Evolutionary conservation across 2,888 invertebrate species (phyloP).

Genomic region (Cataglyphis livida): DNA sequence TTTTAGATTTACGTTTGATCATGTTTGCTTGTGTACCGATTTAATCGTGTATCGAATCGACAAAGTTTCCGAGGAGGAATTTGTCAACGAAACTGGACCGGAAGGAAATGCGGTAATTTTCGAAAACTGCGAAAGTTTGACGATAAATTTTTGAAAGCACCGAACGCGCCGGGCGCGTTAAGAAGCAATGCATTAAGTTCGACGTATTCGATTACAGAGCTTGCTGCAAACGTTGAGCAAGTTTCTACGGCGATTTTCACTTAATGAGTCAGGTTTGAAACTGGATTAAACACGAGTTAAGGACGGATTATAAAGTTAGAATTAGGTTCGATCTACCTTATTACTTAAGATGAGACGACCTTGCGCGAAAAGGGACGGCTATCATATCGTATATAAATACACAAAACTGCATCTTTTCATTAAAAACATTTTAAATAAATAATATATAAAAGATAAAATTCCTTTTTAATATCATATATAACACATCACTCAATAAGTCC

Average conservation of each 20-base stretch:
- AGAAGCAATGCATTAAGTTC: conserved; percentile 52
- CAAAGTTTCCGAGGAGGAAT: conserved; percentile 22
- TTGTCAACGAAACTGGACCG: conserved; percentile 40
- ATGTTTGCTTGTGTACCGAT: conserved; percentile 20
- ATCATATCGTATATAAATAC: not conserved
- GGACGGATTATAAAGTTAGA: conserved; percentile 53
- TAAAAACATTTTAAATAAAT: not conserved
- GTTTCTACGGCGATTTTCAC: conserved; percentile 52
- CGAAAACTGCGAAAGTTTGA: conserved; percentile 29
- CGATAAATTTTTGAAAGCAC: conserved; percentile 43
- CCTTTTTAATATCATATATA: not conserved
- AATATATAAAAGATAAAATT: not conserved
- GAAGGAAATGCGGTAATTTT: conserved; percentile 29
- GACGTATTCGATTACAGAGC: conserved; percentile 45
- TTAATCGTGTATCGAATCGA: conserved; percentile 1
- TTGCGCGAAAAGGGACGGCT: not conserved
- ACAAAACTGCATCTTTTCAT: not conserved
- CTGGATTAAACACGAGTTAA: conserved; percentile 56
- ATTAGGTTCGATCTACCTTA: conserved; percentile 52
- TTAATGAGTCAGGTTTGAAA: conserved; percentile 55
- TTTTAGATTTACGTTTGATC: conserved; percentile 20
- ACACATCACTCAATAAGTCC: too few species aligned
- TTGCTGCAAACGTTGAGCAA: conserved; percentile 33
- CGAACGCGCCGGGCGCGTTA: not conserved
- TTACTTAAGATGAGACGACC: conserved; percentile 34